Evolutionary conservation across 2,888 invertebrate species (phyloP), one percentile per base, ranked within the genome.

Genomic region (Patella pellucida): DNA sequence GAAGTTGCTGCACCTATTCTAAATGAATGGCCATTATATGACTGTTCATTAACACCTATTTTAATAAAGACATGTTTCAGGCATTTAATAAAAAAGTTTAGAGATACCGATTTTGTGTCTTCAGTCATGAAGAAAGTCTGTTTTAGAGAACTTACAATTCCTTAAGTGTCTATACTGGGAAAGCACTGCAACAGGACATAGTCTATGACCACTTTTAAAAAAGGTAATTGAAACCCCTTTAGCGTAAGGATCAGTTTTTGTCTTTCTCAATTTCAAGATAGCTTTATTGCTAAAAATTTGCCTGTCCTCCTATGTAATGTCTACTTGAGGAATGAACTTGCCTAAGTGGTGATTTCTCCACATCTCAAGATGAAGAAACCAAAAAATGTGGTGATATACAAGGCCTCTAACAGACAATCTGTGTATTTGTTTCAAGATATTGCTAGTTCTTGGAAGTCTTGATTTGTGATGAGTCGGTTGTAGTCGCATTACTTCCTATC

Each of bases 291-390:
- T 5, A 50, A 14, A 50, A 7, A 50, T 16, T n/a, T 14, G 15
- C 4, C 52, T 23, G 51, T 70, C 70, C 4, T 23, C 27, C 52
- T 68, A 16, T 23, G 52, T 16, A n/a, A 74, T 15, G 41, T n/a
- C 16, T 11, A 27, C 4, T n/a, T 70, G 27, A 3, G 23, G 9
- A 41, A 54, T 31, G 16, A 31, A 41, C 5, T 27, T 0, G 23
- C 23, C 5, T 16, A 50, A 52, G 54, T 27, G 7, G 74, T 74
- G 23, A 74, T 69, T 50, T 74, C 74, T 70, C 54, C 52, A 74
- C 74, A 74, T 23, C 74, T 41, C 41, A 74, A 19, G n/a, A n/a
- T n/a, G n/a, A n/a, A n/a, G 69, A 74, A 74, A 11, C 70, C 69
- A 41, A 41, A 70, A 74, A 74, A 70, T 15, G 74, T 69, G 14